These are phyloP conservation scores for Pampusana beccarii DNA, from an alignment of 2,113 vertebrate species.

Conservation along the genomic window DNA sequence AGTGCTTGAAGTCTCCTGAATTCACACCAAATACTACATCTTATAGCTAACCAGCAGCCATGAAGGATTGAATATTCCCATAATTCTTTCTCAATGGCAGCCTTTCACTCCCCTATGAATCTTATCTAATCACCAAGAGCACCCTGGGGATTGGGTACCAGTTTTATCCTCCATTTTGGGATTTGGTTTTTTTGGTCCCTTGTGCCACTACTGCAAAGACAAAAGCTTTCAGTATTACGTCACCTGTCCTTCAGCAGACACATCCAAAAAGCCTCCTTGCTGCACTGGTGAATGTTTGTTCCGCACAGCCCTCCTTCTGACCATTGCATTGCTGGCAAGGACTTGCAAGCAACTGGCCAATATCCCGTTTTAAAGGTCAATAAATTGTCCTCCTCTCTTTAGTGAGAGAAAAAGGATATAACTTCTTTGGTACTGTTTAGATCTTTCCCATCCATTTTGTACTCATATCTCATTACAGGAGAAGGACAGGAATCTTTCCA, in stretches of 20 bases:
- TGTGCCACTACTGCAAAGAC: not conserved
- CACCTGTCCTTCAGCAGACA: not conserved
- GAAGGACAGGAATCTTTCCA: not conserved
- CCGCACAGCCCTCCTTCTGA: not conserved
- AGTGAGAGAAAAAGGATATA: not conserved
- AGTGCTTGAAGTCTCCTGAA: not conserved
- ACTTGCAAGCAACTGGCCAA: not conserved
- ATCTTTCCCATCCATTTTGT: not conserved
- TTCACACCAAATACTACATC: not conserved
- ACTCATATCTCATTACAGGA: fast-evolving
- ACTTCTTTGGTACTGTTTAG: not conserved
- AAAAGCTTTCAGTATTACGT: not conserved
- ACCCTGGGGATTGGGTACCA: not conserved
- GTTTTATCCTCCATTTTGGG: not conserved
- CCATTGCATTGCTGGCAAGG: not conserved
- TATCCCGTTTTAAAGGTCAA: not conserved
- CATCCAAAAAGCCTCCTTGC: not conserved
- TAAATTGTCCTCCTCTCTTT: not conserved
- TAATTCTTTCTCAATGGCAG: not conserved
- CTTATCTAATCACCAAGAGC: not conserved
- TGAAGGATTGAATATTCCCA: not conserved
- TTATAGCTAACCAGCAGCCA: not conserved
- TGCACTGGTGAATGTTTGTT: not conserved
- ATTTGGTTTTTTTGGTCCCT: not conserved
- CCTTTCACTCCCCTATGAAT: not conserved